A percentile compares a stretch with the other conserved stretches of the same genome.
Evolutionary conservation across 2,113 vertebrate species (phyloP).

Genomic region (Phoenicopterus ruber): DNA sequence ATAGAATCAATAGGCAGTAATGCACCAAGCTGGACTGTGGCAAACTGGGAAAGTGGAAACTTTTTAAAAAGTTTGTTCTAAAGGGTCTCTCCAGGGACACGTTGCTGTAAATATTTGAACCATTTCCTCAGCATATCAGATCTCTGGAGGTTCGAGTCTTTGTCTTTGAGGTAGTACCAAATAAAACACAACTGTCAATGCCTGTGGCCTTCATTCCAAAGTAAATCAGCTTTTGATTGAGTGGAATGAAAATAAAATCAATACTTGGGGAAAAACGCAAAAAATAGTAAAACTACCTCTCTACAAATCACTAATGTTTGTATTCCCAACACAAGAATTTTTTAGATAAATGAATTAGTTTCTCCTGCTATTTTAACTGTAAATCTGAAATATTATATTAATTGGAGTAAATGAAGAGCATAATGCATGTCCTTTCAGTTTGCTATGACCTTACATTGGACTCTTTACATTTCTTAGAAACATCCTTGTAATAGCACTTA

Average conservation of each 20-base stretch:
- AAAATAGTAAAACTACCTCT: background rate
- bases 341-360: background rate
- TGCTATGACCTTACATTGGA: background rate
- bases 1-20: background rate
- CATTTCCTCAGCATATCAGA: background rate
- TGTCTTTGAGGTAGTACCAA: background rate
- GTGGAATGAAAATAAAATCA: background rate
- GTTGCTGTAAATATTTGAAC: background rate
- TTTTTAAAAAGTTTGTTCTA: background rate
- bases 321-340: background rate
- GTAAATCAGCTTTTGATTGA: background rate
- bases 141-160: background rate
- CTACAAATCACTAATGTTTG: background rate
- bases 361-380: background rate
- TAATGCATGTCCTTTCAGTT: background rate
- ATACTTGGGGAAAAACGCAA: rapidly evolving
- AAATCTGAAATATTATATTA: background rate
- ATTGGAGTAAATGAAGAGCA: background rate
- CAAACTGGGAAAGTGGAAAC: background rate
- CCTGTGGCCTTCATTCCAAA: background rate
- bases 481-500: background rate
- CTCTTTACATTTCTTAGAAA: background rate
- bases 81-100: background rate
- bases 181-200: background rate
- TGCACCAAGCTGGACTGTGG: background rate